A percentile compares a stretch with the other conserved stretches of the same genome.
Evolutionary conservation across 2,888 invertebrate genomes (phyloP).

Genomic region (Ochropleura plecta): DNA sequence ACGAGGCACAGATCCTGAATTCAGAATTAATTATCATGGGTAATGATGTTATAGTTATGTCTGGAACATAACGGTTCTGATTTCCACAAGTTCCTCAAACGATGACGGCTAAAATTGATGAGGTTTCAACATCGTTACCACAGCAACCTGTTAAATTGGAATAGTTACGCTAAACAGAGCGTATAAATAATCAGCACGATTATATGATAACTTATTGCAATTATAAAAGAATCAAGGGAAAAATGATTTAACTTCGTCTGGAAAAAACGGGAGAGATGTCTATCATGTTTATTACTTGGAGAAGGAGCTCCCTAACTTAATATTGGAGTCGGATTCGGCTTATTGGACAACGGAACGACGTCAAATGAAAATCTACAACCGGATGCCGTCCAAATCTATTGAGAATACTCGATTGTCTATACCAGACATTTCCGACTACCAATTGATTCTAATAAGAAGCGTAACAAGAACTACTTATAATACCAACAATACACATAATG

Average conservation of each 20-base stretch:
- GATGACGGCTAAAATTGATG: constrained; percentile 43
- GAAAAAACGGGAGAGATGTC: constrained; percentile 2
- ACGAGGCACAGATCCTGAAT: not conserved
- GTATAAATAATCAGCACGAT: constrained; percentile 37
- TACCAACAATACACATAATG: constrained; percentile 54
- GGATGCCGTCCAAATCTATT: constrained; percentile 46
- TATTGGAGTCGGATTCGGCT: constrained; percentile 24
- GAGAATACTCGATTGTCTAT: constrained; percentile 51
- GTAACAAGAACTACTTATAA: constrained; percentile 43
- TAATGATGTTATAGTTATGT: not conserved
- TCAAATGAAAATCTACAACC: constrained; percentile 42
- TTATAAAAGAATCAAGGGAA: constrained; percentile 12
- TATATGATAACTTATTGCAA: constrained; percentile 31
- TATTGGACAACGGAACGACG: constrained; percentile 53
- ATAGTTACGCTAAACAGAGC: constrained; percentile 19
- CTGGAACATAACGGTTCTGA: not conserved
- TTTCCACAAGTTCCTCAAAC: constrained; percentile 5
- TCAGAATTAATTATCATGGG: not conserved
- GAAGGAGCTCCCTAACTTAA: constrained; percentile 14
- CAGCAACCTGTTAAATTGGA: constrained; percentile 32
- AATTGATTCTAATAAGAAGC: constrained; percentile 57
- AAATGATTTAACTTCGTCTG: not conserved
- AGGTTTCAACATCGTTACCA: constrained; percentile 39
- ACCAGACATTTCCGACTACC: constrained; percentile 39
- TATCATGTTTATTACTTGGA: not conserved